Evolutionary conservation across 2,888 invertebrate species (phyloP).

Genomic region (Agrotis ipsilon): DNA sequence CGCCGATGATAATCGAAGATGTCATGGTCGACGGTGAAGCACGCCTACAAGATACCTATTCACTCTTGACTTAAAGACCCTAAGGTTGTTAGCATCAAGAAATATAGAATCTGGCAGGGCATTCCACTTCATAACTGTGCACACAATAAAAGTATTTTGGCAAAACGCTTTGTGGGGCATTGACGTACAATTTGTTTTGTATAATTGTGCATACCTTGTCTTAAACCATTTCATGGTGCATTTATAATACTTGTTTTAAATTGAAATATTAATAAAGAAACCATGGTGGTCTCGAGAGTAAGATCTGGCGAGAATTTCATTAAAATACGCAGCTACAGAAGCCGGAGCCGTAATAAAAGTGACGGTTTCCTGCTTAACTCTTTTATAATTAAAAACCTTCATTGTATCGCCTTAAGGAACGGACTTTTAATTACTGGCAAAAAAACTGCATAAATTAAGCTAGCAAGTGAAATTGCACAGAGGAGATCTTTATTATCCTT

Average conservation of each 20-base stretch:
- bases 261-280: slow-evolving; percentile 53
- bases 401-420: slow-evolving; percentile 19
- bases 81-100: too few relatives aligned
- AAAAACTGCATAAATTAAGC: slow-evolving; percentile 7
- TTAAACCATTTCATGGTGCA: slow-evolving; percentile 42
- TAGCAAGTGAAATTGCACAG: too few relatives aligned
- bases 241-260: slow-evolving; percentile 46
- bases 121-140: too few relatives aligned
- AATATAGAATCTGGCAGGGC: too few relatives aligned
- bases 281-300: slow-evolving; percentile 35
- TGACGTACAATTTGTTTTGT: neutral
- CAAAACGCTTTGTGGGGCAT: too few relatives aligned
- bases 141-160: too few relatives aligned
- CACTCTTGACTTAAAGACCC: too few relatives aligned
- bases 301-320: slow-evolving; percentile 24
- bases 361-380: slow-evolving; percentile 35
- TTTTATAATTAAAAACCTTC: slow-evolving; percentile 25
- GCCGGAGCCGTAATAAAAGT: slow-evolving; percentile 18
- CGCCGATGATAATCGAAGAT: too few relatives aligned
- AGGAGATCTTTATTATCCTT: too few relatives aligned
- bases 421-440: slow-evolving; percentile 13
- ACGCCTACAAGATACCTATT: too few relatives aligned
- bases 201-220: slow-evolving; percentile 46
- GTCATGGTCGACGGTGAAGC: too few relatives aligned
- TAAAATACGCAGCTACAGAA: slow-evolving; percentile 6